Percentiles rank a stretch among this genome's conserved stretches.
phyloP scores from a whole-genome alignment of 2,888 invertebrate species.

The Melieria omissa region DNA sequence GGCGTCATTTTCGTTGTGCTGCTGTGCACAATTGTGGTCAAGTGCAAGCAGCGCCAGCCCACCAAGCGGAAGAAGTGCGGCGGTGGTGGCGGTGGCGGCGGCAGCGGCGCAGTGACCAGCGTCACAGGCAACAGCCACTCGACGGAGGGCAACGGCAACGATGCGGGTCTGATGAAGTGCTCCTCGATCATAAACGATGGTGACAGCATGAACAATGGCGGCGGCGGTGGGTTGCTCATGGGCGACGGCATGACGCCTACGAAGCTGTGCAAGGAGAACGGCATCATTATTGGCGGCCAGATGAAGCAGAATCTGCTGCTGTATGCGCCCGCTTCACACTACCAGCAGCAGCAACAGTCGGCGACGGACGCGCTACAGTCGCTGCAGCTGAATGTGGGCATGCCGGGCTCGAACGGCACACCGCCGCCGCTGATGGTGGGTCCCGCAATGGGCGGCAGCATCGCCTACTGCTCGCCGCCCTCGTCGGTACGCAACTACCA shows the following conservation, averaged over 20 bases:
- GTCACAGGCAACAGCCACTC: slow-evolving; percentile 54
- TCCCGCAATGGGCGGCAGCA: slow-evolving; percentile 53
- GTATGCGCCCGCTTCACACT: slow-evolving; percentile 59
- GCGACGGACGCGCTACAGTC: slow-evolving; percentile 45
- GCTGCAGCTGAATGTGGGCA: slow-evolving; percentile 56
- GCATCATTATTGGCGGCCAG: slow-evolving; percentile 62
- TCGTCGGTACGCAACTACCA: slow-evolving; percentile 68
- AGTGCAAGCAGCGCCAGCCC: slow-evolving; percentile 67
- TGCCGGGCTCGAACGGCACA: slow-evolving; percentile 53
- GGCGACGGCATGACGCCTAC: slow-evolving; percentile 59
- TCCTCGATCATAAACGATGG: slow-evolving; percentile 66
- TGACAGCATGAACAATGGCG: slow-evolving; percentile 52
- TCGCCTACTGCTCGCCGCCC: slow-evolving; percentile 71
- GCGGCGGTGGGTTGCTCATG: slow-evolving; percentile 49
- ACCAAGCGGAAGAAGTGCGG: slow-evolving; percentile 70
- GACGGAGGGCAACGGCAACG: slow-evolving; percentile 65
- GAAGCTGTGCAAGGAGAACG: slow-evolving; percentile 56
- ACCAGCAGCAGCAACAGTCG: slow-evolving; percentile 45
- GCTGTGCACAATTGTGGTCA: slow-evolving; percentile 75
- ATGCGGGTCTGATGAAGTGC: slow-evolving; percentile 69
- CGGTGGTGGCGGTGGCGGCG: slow-evolving; percentile 18
- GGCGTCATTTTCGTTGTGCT: slow-evolving; percentile 74
- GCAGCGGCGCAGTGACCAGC: slow-evolving; percentile 65
- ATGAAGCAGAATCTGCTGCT: slow-evolving; percentile 65
- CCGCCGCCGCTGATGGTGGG: slow-evolving; percentile 63